Conservation (phyloP, 2,888 invertebrate species). For the Thysanoteuthis rhombus region DNA sequence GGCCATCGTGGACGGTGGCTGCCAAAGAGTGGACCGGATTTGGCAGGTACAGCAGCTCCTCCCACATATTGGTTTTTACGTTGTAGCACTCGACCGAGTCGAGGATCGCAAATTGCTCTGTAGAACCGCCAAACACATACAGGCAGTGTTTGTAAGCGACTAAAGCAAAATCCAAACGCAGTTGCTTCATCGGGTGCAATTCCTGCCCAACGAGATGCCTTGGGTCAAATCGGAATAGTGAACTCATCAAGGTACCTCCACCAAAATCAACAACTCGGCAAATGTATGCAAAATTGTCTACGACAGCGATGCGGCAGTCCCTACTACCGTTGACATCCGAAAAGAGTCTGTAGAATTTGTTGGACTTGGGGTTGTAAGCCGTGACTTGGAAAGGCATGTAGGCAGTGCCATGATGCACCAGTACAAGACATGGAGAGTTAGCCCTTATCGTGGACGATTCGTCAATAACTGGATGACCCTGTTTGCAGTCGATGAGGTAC, state of each 20-base stretch:
- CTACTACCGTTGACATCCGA: constrained; percentile 64
- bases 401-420: constrained; percentile 61
- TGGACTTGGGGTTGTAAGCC: constrained; percentile 55
- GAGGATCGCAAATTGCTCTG: constrained; percentile 60
- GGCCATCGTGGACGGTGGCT: constrained; percentile 50
- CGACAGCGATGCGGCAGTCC: constrained; percentile 61
- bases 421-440: constrained; percentile 51
- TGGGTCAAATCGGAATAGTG: constrained; percentile 65
- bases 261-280: constrained; percentile 67
- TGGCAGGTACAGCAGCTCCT: constrained; percentile 59
- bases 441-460: constrained; percentile 51
- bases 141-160: constrained; percentile 55
- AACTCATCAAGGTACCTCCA: constrained; percentile 65
- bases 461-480: constrained; percentile 58
- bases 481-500: constrained; percentile 56
- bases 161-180: constrained; percentile 63
- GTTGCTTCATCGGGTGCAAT: constrained; percentile 60
- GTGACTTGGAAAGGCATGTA: constrained; percentile 66
- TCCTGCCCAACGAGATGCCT: constrained; percentile 63
- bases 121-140: constrained; percentile 64
- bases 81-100: constrained; percentile 65
- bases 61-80: constrained; percentile 62
- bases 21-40: constrained; percentile 62
- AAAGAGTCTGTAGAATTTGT: constrained; percentile 60
- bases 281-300: constrained; percentile 65